Evolutionary conservation across 2,797 vertebrate species (phyloP), one percentile per base, ranked within the genome.

Genomic region (Ibycter americanus): DNA sequence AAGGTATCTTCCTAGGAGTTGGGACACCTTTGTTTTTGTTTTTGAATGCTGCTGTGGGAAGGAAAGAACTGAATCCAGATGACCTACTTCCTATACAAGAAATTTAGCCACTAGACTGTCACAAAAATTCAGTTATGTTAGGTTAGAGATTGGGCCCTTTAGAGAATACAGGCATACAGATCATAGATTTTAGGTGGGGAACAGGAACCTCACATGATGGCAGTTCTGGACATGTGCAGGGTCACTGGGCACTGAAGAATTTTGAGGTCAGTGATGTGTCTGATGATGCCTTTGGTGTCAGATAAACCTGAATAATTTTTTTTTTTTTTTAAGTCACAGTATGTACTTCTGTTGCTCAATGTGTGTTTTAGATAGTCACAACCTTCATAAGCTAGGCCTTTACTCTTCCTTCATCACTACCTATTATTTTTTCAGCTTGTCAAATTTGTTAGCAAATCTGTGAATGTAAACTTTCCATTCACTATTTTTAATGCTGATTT

Each of bases 401-500:
- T n/a, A 11, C 56, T 74, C 38, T 76, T 67, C 9, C 11, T 49
- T 89, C 72, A 40, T 36, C 4, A 16, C 16, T 47, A 31, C 4
- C 15, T 49, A 4, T 27, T 27, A 4, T 32, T 77, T 86, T 66
- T 91, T 8, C 11, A 76, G 32, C 51, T 92, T 95, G 26, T 3
- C 15, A 88, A 68, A 76, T 79, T 56, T 70, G 5, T 72, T 66
- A 79, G 25, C 32, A 79, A 71, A 56, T 63, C 15, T 58, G 8
- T 68, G 59, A 87, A 67, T 19, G 9, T 15, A 76, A 84, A 25
- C 7, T n/a, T 79, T 80, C 17, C 17, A 51, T 72, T 62, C 26
- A 47, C 15, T 81, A 65, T 58, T 95, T 94, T 76, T 80, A 80
- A 71, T 38, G n/a, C 15, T 47, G 9, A 52, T 73, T 93, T 92